Conservation (phyloP, 2,797 vertebrate species). For the Manis crassicaudata region DNA sequence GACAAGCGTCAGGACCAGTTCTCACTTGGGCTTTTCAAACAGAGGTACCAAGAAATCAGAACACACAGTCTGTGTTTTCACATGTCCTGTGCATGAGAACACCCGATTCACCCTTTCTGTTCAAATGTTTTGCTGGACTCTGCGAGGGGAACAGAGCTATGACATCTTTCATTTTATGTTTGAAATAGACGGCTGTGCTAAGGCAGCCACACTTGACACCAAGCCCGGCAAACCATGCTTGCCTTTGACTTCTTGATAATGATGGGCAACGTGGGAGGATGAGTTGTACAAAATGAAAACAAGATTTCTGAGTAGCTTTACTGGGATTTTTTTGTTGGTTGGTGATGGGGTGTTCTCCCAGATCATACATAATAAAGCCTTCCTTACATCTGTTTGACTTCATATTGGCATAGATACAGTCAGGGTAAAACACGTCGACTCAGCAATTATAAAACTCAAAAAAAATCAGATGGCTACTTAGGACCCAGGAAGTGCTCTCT, state of each 20-base stretch:
- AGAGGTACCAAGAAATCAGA: not conserved
- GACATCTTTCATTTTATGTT: not conserved
- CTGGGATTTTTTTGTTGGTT: not conserved
- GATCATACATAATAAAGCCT: conserved; percentile 23
- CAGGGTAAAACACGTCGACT: not conserved
- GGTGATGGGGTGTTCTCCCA: not conserved
- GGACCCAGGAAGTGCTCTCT: not conserved
- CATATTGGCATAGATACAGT: not conserved
- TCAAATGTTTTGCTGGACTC: not conserved
- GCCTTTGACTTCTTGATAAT: not conserved
- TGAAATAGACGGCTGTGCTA: not conserved
- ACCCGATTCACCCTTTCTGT: not conserved
- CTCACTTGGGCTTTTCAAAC: not conserved
- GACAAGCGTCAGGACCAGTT: not conserved
- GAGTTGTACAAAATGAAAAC: not conserved
- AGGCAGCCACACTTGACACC: accelerated
- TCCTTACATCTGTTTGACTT: not conserved
- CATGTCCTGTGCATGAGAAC: not conserved
- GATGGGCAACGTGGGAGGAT: not conserved
- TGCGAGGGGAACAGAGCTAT: not conserved
- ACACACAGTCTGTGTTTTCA: not conserved
- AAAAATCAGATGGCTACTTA: not conserved
- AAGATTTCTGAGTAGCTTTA: not conserved
- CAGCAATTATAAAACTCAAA: not conserved
- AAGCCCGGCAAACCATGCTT: not conserved